Evolutionary conservation across 2,888 invertebrate species (phyloP).

Genomic region (Abrostola tripartita): DNA sequence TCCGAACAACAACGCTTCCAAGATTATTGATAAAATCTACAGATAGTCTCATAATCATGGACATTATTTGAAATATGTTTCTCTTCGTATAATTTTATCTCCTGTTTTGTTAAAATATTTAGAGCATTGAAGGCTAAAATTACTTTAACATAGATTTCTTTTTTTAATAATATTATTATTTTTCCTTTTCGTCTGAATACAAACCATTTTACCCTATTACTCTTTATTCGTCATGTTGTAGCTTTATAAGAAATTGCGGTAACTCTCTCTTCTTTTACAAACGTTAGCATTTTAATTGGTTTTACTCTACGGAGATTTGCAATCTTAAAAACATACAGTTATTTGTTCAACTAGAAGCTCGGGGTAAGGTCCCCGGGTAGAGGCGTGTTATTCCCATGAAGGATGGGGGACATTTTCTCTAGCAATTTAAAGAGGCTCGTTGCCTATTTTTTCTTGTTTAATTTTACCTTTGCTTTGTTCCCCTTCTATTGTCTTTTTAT

Average conservation of each 20-base stretch:
- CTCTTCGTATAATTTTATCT: not conserved
- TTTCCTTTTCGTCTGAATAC: not conserved
- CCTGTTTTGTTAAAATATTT: not conserved
- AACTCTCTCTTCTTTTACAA: constrained; percentile 3
- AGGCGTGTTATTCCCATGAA: constrained; percentile 53
- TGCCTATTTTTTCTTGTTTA: constrained; percentile 74
- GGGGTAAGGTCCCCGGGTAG: constrained; percentile 8
- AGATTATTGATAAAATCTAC: constrained; percentile 11
- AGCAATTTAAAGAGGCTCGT: constrained; percentile 66
- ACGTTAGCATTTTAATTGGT: constrained; percentile 38
- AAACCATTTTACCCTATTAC: not conserved
- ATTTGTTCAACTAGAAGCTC: constrained; percentile 3
- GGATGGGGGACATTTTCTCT: constrained; percentile 53
- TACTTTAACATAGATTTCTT: no score
- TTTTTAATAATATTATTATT: not conserved
- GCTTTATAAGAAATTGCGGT: not conserved
- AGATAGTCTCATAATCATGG: not conserved
- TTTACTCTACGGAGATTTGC: constrained; percentile 17
- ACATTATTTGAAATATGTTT: constrained; percentile 1
- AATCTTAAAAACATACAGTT: constrained; percentile 13
- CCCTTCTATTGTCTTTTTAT: constrained; percentile 70
- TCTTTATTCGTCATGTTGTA: not conserved
- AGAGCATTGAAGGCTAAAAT: not conserved
- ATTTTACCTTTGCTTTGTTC: constrained; percentile 73
- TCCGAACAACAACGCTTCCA: constrained; percentile 18